Evolutionary conservation across 2,113 vertebrate species (phyloP), one percentile per base, ranked within the genome.

Genomic region (Dendrocopos noguchii): DNA sequence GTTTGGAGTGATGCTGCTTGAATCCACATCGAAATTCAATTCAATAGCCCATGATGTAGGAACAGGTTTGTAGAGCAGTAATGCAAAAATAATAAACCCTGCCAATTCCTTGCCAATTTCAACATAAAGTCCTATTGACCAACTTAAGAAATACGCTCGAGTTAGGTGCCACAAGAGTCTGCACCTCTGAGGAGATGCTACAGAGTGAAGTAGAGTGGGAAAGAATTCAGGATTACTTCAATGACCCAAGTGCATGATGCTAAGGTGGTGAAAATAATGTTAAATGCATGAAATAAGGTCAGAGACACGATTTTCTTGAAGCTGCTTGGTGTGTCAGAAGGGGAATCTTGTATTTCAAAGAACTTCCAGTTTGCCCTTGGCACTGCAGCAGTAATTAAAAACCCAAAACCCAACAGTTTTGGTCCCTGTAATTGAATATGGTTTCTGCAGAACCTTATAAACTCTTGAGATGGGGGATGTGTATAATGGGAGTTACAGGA

Each of bases 221-320:
- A 57, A 80, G 57, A 86, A 71, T 34, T 33, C 19, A 28, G 13
- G 77, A 90, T 10, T 75, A 47, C 22, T 74, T 74, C 34, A 78
- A 0, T 78, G 81, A 77, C 29, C 29, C 13, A 20, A 52, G 31
- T 68, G 31, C 29, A 2, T 1, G 53, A 61, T 64, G n/a, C 42
- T 28, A 28, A 80, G 65, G 53, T 68, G 28, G 81, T 77, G 50
- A 84, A 81, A 59, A 55, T 50, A 74, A 87, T 80, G 78, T 73
- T 80, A 95, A 93, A 92, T 72, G 29, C 50, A 87, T 90, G 72
- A 88, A 91, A 90, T 76, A 59, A 76, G 36, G 33, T 64, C 50
- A 52, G 44, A 90, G 61, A 72, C 6, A 16, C 10, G 28, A 55
- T 55, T 87, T 88, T 93, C 31, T 56, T 77, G 60, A 93, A 95